These are phyloP conservation scores for Drosophila tsacasi DNA, from an alignment of 1,140 invertebrate genomes.

Conservation along the genomic window DNA sequence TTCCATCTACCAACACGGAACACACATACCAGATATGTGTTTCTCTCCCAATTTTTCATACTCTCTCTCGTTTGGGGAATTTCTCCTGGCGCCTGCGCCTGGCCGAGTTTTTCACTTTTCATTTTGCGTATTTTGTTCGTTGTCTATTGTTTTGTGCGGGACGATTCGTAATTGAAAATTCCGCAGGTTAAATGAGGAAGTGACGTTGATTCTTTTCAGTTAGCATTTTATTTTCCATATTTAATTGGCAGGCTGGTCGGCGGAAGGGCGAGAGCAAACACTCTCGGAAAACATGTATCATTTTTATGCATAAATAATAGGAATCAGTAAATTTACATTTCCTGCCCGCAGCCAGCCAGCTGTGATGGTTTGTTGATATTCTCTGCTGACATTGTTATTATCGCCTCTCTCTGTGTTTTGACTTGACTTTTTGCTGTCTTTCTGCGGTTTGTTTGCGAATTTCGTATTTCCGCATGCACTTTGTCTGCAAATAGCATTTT, in stretches of 20 bases:
- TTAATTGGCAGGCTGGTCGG: constrained; percentile 61
- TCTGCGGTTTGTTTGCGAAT: constrained; percentile 36
- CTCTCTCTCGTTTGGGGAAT: constrained; percentile 13
- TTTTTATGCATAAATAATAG: constrained; percentile 50
- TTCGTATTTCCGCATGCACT: constrained; percentile 74
- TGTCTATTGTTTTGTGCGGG: constrained; percentile 52
- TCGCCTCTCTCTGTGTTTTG: constrained; percentile 26
- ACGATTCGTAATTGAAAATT: constrained; percentile 79
- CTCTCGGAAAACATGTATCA: constrained; percentile 36
- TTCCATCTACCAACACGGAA: constrained; percentile 59
- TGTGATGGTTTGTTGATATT: constrained; percentile 55
- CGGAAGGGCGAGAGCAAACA: constrained; percentile 17
- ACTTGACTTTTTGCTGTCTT: constrained; percentile 22
- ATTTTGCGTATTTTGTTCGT: constrained; percentile 63
- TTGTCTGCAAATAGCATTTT: constrained; percentile 73
- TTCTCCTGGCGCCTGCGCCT: constrained; percentile 65
- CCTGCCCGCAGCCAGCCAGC: constrained; percentile 43
- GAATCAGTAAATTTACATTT: constrained; percentile 71
- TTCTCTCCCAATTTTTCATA: constrained; percentile 6
- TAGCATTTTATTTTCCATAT: constrained; percentile 68
- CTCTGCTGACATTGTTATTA: constrained; percentile 34
- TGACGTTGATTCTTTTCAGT: constrained; percentile 57
- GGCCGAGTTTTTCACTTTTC: constrained; percentile 59
- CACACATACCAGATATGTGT: constrained; percentile 9
- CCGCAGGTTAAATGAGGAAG: constrained; percentile 83